Base-by-base conservation (phyloP, 2,797 vertebrate genomes). In the Muscicapa striata region DNA sequence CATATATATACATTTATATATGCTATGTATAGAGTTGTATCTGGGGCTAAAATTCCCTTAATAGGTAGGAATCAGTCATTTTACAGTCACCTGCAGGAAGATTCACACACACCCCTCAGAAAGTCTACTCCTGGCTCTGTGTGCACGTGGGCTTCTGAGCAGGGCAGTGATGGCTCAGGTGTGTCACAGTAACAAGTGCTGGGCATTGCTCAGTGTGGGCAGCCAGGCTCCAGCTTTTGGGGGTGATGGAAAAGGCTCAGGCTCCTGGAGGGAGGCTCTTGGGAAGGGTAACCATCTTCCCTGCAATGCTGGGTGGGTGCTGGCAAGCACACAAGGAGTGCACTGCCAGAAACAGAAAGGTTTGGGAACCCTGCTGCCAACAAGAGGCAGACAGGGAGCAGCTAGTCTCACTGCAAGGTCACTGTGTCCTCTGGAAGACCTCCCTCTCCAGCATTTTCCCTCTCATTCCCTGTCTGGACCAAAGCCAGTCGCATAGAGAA, bases 341-440 rank as follows among this genome's bases (percentile, higher is more conserved):
- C 1, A 1, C 45, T 90, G 87, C 89, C 95, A 96, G 74, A 63
- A 90, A 77, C 76, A 94, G 84, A 92, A 88, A 79, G 87, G 29
- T 75, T n/a, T 66, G 63, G 79, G 83, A 84, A 67, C 76, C 85
- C 52, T 88, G 55, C 74, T 95, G 92, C 87, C 95, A 95, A 12
- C 72, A 68, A 54, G 76, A 95, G 92, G 89, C 68, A 83, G 86
- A 55, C 74, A n/a, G 83, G 34, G 76, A 94, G 83, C 89, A 91
- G 89, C 51, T 62, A 54, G 84, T 74, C 84, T 80, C 84, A 80
- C 52, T 0, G 5, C 95, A 94, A 95, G 91, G 94, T 91, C 80
- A 57, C 77, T 10, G 67, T 91, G 89, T 86, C 91, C 95, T 84
- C 77, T 90, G 95, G 94, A 94, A 93, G 87, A 93, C 91, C 85